Percentiles rank a stretch among this genome's conserved stretches.
Conservation (phyloP, 2,888 invertebrate species). For the Argyresthia albistria region DNA sequence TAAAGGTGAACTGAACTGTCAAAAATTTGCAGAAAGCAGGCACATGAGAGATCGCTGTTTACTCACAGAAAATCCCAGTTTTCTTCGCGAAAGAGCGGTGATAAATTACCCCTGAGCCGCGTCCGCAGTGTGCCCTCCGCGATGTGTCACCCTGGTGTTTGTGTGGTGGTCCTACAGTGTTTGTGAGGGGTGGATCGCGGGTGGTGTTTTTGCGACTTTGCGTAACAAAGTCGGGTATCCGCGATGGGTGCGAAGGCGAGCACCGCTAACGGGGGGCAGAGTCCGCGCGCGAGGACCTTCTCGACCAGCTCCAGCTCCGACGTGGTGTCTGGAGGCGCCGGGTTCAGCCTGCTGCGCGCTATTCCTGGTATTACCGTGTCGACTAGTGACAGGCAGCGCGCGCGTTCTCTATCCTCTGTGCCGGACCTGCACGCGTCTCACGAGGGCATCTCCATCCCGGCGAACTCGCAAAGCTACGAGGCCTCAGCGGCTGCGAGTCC, state of each 20-base stretch:
- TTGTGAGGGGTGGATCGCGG: conserved; percentile 20
- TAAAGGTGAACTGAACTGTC: conserved; percentile 33
- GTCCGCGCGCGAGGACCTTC: conserved; percentile 82
- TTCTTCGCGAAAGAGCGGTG: conserved; percentile 33
- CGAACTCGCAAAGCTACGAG: conserved; percentile 76
- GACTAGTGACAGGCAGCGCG: conserved; percentile 83
- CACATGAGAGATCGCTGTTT: conserved; percentile 62
- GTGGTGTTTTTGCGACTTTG: conserved; percentile 61
- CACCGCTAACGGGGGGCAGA: conserved; percentile 83
- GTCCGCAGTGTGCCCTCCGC: conserved; percentile 34
- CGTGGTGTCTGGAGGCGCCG: conserved; percentile 69
- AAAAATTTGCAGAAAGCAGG: conserved; percentile 67
- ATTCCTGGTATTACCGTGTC: conserved; percentile 81
- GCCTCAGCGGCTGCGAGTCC: conserved; percentile 76
- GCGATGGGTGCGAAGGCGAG: conserved; percentile 90
- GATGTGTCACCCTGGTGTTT: conserved; percentile 31
- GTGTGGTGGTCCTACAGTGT: neutral
- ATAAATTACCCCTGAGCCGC: conserved; percentile 30
- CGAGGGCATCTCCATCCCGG: conserved; percentile 75
- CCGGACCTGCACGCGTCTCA: conserved; percentile 78
- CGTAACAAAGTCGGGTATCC: conserved; percentile 53
- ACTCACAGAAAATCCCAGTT: conserved; percentile 45
- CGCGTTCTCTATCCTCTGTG: conserved; percentile 86
- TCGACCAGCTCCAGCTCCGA: conserved; percentile 81
- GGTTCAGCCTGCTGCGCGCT: conserved; percentile 80